Base-by-base conservation (phyloP, 1,140 invertebrate species). In the Arctopsyche grandis region DNA sequence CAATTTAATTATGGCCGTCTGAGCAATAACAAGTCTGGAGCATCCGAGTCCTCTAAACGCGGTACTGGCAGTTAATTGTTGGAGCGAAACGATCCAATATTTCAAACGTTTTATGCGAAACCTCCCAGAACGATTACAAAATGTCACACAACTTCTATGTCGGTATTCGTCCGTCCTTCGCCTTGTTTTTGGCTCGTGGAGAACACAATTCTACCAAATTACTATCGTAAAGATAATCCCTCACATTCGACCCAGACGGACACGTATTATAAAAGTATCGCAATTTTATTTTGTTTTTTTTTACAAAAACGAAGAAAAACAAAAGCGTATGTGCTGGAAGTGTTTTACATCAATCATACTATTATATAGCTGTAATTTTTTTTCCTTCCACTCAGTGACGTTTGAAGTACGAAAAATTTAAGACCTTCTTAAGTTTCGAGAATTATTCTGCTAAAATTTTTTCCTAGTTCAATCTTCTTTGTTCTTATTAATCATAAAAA, bases 61-160 rank as follows among this genome's bases (percentile, higher is more conserved):
- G 56, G 56, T 9, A 7, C 29, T 52, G 56, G 63, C 24, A 21
- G 21, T 66, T 56, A 29, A 74, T 56, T 56, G 71, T 16, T 46
- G 44, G 16, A 46, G 52, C 71, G 71, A 74, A 73, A 74, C 46
- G 46, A 29, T n/a, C 48, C 71, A 52, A 74, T 74, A 74, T 52
- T 74, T 74, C 71, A 74, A 52, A 74, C 24, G 22, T 74, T 74
- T 74, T 74, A 74, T 74, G 71, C 46, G 29, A 44, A 7, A 52
- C 69, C 26, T 66, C 63, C n/a, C 63, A 10, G 63, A 26, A 12
- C 24, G 0, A 52, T 16, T 52, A 38, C 29, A 52, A 52, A 52
- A 52, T 52, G 48, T 52, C 16, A 38, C 29, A 38, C 29, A 38
- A 38, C 29, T 4, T 4, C 1, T 1, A 1, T 1, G 29, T 7